phyloP scores from a whole-genome alignment of 2,113 vertebrate species.

The Mustela lutreola region DNA sequence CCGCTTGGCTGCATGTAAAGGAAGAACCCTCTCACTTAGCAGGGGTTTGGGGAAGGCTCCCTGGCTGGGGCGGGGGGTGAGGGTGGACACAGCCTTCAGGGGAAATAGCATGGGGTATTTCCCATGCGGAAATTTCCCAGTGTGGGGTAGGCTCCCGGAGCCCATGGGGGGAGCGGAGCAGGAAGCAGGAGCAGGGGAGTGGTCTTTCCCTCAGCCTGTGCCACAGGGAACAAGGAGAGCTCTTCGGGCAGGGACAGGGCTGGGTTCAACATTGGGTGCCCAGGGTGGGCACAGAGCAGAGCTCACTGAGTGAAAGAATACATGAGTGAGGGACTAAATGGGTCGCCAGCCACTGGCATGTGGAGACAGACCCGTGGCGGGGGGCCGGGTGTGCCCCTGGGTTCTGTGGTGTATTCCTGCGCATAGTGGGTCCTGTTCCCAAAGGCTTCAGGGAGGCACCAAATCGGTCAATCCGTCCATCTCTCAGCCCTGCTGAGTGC shows the following conservation, averaged over 20 bases:
- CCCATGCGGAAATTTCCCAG: no score
- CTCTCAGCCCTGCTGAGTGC: background rate
- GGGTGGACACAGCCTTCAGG: background rate
- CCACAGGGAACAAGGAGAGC: background rate
- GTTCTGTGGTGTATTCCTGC: background rate
- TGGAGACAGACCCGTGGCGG: rapidly evolving
- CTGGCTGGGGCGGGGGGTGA: background rate
- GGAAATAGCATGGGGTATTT: background rate
- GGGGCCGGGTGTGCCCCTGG: background rate
- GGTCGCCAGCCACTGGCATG: rapidly evolving
- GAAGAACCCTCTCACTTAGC: background rate
- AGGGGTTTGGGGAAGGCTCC: background rate
- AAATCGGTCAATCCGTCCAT: no score
- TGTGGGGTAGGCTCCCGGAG: background rate
- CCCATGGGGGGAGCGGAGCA: background rate
- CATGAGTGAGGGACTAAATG: background rate
- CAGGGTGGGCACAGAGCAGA: background rate
- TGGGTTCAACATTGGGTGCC: background rate
- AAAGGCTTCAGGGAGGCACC: background rate
- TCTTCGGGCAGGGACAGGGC: background rate
- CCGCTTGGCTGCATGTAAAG: background rate
- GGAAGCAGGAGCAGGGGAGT: background rate
- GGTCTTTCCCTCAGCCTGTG: background rate
- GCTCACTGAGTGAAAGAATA: background rate
- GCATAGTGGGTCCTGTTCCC: background rate